These are phyloP conservation scores for Menura novaehollandiae DNA, from an alignment of 2,113 vertebrate genomes.

Conservation along the genomic window DNA sequence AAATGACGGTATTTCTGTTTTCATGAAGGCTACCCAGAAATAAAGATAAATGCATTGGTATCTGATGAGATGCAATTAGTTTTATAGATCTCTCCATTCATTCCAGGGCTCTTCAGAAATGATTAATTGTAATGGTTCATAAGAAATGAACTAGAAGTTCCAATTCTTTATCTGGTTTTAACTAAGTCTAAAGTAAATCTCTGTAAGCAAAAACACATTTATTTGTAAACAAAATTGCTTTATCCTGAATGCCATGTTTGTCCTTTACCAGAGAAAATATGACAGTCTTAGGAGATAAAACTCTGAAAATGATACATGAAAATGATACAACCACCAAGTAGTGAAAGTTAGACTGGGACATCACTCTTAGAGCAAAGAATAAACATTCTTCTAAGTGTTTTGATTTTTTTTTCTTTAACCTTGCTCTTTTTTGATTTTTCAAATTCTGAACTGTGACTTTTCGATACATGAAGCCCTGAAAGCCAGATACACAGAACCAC, in stretches of 20 bases:
- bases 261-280: neutral
- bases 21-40: neutral
- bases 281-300: neutral
- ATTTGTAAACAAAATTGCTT: neutral
- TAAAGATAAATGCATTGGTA: neutral
- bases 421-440: neutral
- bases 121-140: neutral
- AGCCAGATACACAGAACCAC: neutral
- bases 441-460: neutral
- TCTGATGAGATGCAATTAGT: neutral
- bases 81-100: neutral
- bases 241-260: neutral
- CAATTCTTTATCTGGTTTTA: neutral
- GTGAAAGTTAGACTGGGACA: neutral
- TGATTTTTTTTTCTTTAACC: neutral
- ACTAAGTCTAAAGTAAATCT: neutral
- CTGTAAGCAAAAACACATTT: neutral
- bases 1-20: neutral
- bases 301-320: neutral
- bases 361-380: neutral
- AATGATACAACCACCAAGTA: neutral
- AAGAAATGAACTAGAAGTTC: neutral
- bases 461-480: neutral
- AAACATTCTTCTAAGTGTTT: neutral
- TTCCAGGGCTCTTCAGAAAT: neutral